Percentiles rank a stretch among this genome's conserved stretches.
These are phyloP conservation scores for Coendou prehensilis DNA, from an alignment of 2,797 vertebrate species.

Conservation along the genomic window DNA sequence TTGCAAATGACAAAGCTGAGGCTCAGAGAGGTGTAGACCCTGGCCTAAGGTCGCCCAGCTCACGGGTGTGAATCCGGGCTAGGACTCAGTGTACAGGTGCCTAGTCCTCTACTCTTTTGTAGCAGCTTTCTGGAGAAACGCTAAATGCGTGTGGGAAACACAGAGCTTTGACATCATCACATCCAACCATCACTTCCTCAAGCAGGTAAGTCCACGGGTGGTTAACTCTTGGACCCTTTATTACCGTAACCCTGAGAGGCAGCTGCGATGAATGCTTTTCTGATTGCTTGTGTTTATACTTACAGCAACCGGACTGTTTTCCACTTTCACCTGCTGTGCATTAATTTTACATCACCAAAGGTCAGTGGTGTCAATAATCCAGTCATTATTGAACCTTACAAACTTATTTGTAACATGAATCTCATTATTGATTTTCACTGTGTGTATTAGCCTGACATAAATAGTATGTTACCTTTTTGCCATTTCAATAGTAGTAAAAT, in stretches of 20 bases:
- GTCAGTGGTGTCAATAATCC: not conserved
- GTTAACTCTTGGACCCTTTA: not conserved
- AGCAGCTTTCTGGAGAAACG: not conserved
- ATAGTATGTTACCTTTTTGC: not conserved
- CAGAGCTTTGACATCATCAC: not conserved
- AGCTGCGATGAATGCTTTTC: not conserved
- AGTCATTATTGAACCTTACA: conserved; percentile 26
- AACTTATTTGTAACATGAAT: conserved; percentile 4
- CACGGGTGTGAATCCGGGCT: not conserved
- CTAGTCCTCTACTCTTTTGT: not conserved
- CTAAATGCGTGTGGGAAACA: not conserved
- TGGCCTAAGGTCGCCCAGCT: not conserved
- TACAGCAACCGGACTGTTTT: not conserved
- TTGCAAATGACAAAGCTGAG: conserved; percentile 53
- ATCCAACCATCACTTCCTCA: not conserved
- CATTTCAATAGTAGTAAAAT: conserved; percentile 48
- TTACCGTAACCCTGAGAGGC: not conserved
- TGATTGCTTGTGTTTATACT: not conserved
- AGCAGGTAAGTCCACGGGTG: not conserved
- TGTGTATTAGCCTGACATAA: conserved; percentile 18
- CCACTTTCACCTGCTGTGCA: not conserved
- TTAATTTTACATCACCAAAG: conserved; percentile 41
- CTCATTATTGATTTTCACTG: conserved; percentile 5
- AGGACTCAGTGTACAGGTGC: not conserved
- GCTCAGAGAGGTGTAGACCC: conserved; percentile 2